phyloP scores from a whole-genome alignment of 2,888 invertebrate species.

The Phorcus lineatus region DNA sequence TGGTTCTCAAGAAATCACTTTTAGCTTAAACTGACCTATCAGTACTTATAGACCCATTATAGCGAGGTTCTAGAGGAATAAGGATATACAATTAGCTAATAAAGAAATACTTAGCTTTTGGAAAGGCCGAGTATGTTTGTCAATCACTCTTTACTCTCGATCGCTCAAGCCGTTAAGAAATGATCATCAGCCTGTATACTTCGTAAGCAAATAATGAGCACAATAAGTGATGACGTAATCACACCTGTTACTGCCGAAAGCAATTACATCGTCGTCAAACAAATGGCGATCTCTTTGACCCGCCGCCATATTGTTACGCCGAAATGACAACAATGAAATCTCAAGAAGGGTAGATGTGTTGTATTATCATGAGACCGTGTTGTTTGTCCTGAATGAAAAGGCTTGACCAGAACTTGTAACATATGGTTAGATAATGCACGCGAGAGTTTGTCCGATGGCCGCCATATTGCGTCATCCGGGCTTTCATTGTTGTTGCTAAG shows the following conservation, averaged over 20 bases:
- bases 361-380: background rate
- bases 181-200: background rate
- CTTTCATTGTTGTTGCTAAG: background rate
- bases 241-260: background rate
- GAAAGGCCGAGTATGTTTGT: background rate
- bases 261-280: constrained; percentile 5
- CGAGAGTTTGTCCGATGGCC: background rate
- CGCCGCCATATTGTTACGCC: constrained; percentile 10
- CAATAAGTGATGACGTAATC: constrained; percentile 4
- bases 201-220: constrained; percentile 26
- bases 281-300: constrained; percentile 1
- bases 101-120: too few relatives aligned
- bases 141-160: background rate
- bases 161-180: background rate
- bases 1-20: too few relatives aligned
- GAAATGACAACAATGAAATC: background rate
- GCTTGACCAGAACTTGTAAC: background rate
- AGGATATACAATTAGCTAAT: too few relatives aligned
- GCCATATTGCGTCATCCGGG: background rate
- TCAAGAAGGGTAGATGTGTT: background rate
- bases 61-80: too few relatives aligned
- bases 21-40: too few relatives aligned
- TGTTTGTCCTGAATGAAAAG: background rate
- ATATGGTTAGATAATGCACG: constrained; percentile 12
- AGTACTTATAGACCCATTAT: too few relatives aligned